Evolutionary conservation across 2,113 vertebrate genomes (phyloP).

Genomic region (Astatotilapia flaviijosephi): DNA sequence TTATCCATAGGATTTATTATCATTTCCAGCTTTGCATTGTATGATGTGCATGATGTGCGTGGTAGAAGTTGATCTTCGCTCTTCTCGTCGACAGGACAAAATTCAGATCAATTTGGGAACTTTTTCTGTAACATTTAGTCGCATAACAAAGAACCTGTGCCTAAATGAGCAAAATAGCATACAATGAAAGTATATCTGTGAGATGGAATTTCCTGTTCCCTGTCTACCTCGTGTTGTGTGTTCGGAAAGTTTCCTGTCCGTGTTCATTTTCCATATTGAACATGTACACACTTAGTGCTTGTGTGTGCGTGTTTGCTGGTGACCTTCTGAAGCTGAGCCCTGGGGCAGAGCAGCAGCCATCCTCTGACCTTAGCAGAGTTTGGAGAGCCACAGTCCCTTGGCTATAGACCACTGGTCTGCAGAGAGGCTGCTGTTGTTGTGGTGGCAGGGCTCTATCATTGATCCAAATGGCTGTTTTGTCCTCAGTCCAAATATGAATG

Average conservation of each 20-base stretch:
- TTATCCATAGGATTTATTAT: background rate
- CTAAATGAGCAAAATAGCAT: background rate
- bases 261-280: background rate
- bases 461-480: constrained; percentile 10
- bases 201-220: background rate
- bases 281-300: background rate
- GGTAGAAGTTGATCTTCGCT: background rate
- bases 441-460: background rate
- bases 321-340: constrained; percentile 47
- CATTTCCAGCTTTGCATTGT: background rate
- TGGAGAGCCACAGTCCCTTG: background rate
- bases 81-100: background rate
- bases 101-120: background rate
- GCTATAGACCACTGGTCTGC: background rate
- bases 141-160: background rate
- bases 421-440: background rate
- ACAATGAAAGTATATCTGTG: background rate
- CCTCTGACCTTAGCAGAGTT: constrained; percentile 45
- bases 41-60: background rate
- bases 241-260: accelerated
- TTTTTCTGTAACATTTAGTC: background rate
- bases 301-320: background rate
- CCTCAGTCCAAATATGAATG: constrained; percentile 8
- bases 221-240: background rate
- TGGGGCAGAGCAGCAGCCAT: constrained; percentile 29